Evolutionary conservation across 2,113 vertebrate species (phyloP).

Genomic region (Platycercus adscitus): DNA sequence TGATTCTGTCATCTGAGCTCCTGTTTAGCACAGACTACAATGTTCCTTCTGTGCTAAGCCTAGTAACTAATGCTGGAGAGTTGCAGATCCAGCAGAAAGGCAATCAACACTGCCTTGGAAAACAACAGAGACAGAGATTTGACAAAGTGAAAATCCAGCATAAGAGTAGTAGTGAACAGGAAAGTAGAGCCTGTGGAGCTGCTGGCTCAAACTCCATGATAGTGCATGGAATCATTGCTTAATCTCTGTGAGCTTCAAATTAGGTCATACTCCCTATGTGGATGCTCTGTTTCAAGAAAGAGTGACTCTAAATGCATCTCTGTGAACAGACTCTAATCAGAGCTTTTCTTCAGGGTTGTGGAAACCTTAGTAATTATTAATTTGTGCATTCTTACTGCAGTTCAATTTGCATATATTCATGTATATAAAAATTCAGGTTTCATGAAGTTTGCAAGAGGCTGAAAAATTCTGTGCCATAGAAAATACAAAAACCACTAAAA

Average conservation of each 20-base stretch:
- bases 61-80: not conserved
- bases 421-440: not conserved
- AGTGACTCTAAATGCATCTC: not conserved
- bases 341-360: not conserved
- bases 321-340: not conserved
- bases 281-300: not conserved
- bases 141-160: not conserved
- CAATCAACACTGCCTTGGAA: accelerated
- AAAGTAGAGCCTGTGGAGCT: not conserved
- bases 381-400: not conserved
- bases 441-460: not conserved
- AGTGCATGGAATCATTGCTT: not conserved
- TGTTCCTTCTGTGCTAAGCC: not conserved
- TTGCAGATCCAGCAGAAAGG: not conserved
- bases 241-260: not conserved
- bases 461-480: not conserved
- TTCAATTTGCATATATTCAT: not conserved
- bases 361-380: not conserved
- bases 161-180: not conserved
- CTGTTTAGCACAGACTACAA: not conserved
- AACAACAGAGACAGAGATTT: not conserved
- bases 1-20: not conserved
- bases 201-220: not conserved
- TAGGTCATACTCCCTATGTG: not conserved
- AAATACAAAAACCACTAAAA: not conserved